Base-by-base conservation (phyloP, 2,113 vertebrate species). In the Lasiurus cinereus region DNA sequence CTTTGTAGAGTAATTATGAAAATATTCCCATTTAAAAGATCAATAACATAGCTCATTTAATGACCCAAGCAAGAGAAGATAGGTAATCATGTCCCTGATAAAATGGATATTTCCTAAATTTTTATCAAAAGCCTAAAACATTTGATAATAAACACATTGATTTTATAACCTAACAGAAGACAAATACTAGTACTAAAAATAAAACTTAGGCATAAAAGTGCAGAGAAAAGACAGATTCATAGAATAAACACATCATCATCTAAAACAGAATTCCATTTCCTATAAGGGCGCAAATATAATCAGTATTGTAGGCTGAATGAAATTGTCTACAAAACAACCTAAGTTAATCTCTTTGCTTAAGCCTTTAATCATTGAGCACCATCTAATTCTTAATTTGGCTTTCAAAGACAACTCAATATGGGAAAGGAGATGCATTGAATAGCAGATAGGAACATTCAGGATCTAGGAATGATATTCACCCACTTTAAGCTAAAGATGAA, bases 31-130 rank as follows among this genome's bases (percentile, higher is more conserved):
- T 14, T 92, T 85, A 54, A 54, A 77, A 90, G 62, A 96, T 69
- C 54, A 80, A 72, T 95, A 96, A 92, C 56, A 12, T 79, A 95
- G 94, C 50, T 52, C 24, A 92, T 12, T 52, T 80, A 91, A 89
- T 87, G 56, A 83, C 29, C 39, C 29, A 87, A 29, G 36, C 56
- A 90, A 88, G 77, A 92, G 70, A 83, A 82, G 33, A 79, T 84
- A 78, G 89, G 36, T 66, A 90, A 90, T 93, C 64, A 39, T 62
- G 31, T 77, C 33, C 56, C n/a, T 84, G n/a, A 72, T 78, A 76
- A 94, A 93, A 94, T 46, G 46, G 56, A 86, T 74, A 31, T 12
- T 95, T 76, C 31, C 73, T 85, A 87, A 88, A 70, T 64, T 96
- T 94, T 95, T 73, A 94, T 73, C 74, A 91, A 36, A 87, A 78